Conservation (phyloP, 2,888 invertebrate species). For the Diarsia mendica region DNA sequence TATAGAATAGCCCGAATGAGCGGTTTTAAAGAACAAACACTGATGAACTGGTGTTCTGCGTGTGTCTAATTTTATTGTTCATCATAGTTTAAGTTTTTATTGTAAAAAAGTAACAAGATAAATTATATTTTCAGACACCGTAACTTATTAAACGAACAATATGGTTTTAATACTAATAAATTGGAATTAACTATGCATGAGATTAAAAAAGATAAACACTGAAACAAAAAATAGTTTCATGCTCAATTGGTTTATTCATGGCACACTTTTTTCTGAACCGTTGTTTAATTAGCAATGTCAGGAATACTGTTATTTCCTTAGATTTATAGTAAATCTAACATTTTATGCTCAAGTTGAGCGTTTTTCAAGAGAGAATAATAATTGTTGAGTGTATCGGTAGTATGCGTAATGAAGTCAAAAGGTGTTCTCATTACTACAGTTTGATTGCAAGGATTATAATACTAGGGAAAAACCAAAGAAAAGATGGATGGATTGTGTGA, state of each 20-base stretch:
- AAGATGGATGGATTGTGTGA: not conserved
- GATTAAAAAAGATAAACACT: constrained; percentile 46
- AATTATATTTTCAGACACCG: constrained; percentile 8
- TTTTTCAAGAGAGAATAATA: constrained; percentile 5
- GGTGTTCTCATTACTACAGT: not conserved
- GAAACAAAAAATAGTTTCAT: constrained; percentile 48
- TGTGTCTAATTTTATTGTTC: not conserved
- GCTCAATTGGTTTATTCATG: constrained; percentile 60
- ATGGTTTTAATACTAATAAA: constrained; percentile 28
- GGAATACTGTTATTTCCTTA: constrained; percentile 42
- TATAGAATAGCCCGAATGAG: not conserved
- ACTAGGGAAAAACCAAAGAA: not conserved
- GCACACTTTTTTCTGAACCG: constrained; percentile 34
- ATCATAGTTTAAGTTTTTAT: not conserved
- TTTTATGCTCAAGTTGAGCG: constrained; percentile 14
- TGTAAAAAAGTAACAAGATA: not conserved
- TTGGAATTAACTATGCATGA: constrained; percentile 55
- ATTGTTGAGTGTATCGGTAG: constrained; percentile 4
- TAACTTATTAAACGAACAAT: constrained; percentile 30
- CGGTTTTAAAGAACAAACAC: not conserved
- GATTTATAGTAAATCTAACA: constrained; percentile 34
- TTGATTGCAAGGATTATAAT: not conserved
- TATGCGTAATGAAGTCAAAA: not conserved
- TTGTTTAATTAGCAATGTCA: constrained; percentile 46
- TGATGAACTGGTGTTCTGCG: not conserved